Evolutionary conservation across 2,113 vertebrate genomes (phyloP).

Genomic region (Aptenodytes forsteri): DNA sequence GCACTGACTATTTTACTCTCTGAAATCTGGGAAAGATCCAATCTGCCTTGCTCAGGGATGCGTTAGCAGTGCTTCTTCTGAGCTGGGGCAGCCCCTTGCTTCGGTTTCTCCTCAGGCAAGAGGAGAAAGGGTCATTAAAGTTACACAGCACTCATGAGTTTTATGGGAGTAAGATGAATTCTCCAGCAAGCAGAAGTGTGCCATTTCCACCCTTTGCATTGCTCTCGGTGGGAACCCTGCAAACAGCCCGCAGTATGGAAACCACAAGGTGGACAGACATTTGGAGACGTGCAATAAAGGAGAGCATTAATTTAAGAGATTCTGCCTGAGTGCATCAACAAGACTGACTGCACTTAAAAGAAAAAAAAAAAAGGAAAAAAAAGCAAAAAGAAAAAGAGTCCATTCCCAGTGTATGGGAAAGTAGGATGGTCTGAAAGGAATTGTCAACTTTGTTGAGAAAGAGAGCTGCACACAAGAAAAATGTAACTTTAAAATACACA

Average conservation of each 20-base stretch:
- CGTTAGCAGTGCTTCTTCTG: neutral
- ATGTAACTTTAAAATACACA: constrained; percentile 27
- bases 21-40: neutral
- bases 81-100: neutral
- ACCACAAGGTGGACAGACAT: neutral
- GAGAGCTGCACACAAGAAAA: constrained; percentile 20
- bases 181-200: neutral
- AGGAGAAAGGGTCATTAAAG: neutral
- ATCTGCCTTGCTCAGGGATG: neutral
- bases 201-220: neutral
- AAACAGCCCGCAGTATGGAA: neutral
- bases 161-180: neutral
- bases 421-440: constrained; percentile 34
- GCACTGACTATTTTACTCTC: neutral
- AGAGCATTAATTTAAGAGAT: neutral
- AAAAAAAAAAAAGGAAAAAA: too few relatives aligned
- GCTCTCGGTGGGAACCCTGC: neutral
- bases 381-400: neutral
- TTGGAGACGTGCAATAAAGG: neutral
- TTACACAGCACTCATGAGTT: neutral
- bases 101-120: neutral
- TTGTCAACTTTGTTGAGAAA: constrained; percentile 41
- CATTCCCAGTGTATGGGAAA: neutral
- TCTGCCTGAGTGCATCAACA: neutral
- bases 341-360: neutral